Base-by-base conservation (phyloP, 2,113 vertebrate species). In the Onychostoma macrolepis region DNA sequence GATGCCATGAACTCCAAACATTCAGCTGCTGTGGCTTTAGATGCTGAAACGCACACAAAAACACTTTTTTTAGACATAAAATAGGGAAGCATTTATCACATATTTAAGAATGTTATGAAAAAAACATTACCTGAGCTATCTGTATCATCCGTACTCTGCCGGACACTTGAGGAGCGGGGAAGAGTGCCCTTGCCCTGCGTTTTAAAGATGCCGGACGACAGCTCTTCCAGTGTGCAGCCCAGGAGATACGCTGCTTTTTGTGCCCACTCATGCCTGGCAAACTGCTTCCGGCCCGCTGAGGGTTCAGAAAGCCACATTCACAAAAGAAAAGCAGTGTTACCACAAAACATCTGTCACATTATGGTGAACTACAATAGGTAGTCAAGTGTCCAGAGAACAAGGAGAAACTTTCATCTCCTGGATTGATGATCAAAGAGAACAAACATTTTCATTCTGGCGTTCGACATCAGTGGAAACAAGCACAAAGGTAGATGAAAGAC, bases 211-310 rank as follows among this genome's bases (percentile, higher is more conserved):
- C 96, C 95, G 0, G 98, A 97, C 87, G 98, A 99, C 85, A 99
- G 96, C 90, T 99, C 97, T 91, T 99, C 98, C 92, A 99, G 95
- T 88, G 94, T 95, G 94, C 93, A 97, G 89, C 97, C 96, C 94
- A 98, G 93, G 90, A 99, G 96, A 93, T 99, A 99, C 0, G 98
- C 97, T 0, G 98, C 97, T 90, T 99, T 99, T 95, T 99, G 98
- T 85, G 97, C 98, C 98, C 97, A 99, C 90, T 99, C 98, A 0
- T 99, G 98, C 72, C 97, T 96, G 30, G 97, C 97, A 95, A 99
- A 99, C 95, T 99, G 98, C 93, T 95, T 97, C 80, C 96, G 96
- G 80, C 97, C 97, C 90, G 94, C 97, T 98, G 93, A 90, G 89
- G 92, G 72, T 45, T 83, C 85, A 86, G 91, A 28, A 21, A 41